Evolutionary conservation across 2,113 vertebrate genomes (phyloP).

Genomic region (Benitochromis conjunctus): DNA sequence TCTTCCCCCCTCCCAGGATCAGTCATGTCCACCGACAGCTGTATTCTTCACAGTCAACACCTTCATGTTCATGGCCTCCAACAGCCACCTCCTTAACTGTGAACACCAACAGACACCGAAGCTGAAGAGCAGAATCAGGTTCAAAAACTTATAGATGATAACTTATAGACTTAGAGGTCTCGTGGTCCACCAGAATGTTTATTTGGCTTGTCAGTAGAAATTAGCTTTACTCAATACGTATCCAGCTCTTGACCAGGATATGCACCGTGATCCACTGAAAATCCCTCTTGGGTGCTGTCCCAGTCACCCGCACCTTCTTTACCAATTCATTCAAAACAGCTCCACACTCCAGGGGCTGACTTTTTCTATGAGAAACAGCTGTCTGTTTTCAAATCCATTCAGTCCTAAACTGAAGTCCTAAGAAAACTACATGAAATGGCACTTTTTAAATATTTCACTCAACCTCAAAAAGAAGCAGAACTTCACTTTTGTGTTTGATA

Average conservation of each 20-base stretch:
- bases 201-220: conserved; percentile 38
- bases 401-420: neutral
- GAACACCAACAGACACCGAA: neutral
- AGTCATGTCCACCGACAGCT: neutral
- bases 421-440: neutral
- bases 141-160: neutral
- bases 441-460: neutral
- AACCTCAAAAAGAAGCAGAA: neutral
- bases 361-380: neutral
- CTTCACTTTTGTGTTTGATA: neutral
- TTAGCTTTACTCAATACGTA: neutral
- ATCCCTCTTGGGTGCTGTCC: conserved; percentile 3
- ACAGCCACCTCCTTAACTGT: neutral
- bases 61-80: neutral
- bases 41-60: neutral
- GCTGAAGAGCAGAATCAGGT: neutral
- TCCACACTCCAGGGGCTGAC: neutral
- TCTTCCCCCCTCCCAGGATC: conserved; percentile 8
- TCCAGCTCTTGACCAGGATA: conserved; percentile 13
- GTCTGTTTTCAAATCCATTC: neutral
- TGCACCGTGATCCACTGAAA: conserved; percentile 8
- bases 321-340: neutral
- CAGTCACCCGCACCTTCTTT: neutral
- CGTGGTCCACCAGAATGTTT: conserved; percentile 27
- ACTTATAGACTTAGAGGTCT: neutral